A percentile compares a stretch with the other conserved stretches of the same genome.
Evolutionary conservation across 2,888 invertebrate genomes (phyloP).

Genomic region (Epistrophe eligans): DNA sequence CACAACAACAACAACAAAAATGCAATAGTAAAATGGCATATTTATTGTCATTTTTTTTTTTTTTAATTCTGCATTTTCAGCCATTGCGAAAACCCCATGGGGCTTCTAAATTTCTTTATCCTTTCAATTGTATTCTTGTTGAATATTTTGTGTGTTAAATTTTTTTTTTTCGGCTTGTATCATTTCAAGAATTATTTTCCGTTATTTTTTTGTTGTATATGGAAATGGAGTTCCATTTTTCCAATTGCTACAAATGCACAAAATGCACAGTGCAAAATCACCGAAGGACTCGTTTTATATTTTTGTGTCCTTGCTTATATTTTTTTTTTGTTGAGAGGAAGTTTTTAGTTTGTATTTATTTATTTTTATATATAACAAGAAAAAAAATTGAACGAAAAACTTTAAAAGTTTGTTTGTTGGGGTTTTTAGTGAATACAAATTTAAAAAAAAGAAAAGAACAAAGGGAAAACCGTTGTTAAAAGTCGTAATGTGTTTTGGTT

Average conservation of each 20-base stretch:
- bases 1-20: background rate
- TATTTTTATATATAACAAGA: constrained; percentile 6
- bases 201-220: constrained; percentile 1
- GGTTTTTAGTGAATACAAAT: background rate
- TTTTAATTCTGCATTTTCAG: constrained; percentile 33
- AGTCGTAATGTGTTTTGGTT: constrained; percentile 48
- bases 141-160: constrained; percentile 21
- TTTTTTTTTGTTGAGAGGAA: constrained; percentile 21
- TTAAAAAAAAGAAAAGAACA: constrained; percentile 5
- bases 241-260: constrained; percentile 47
- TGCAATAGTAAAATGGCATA: background rate
- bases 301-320: constrained; percentile 29
- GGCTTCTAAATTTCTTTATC: constrained; percentile 29
- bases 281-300: constrained; percentile 42
- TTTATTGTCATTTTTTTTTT: constrained; percentile 4
- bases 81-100: constrained; percentile 26
- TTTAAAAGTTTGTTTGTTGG: constrained; percentile 15
- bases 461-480: constrained; percentile 44
- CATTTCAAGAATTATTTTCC: constrained; percentile 19
- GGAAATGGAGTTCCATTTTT: constrained; percentile 27
- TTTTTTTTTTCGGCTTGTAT: constrained; percentile 3
- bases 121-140: constrained; percentile 24
- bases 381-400: background rate
- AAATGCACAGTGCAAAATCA: constrained; percentile 44
- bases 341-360: constrained; percentile 30